These are phyloP conservation scores for Onthophagus taurus DNA, from an alignment of 1,140 invertebrate genomes.

Conservation along the genomic window DNA sequence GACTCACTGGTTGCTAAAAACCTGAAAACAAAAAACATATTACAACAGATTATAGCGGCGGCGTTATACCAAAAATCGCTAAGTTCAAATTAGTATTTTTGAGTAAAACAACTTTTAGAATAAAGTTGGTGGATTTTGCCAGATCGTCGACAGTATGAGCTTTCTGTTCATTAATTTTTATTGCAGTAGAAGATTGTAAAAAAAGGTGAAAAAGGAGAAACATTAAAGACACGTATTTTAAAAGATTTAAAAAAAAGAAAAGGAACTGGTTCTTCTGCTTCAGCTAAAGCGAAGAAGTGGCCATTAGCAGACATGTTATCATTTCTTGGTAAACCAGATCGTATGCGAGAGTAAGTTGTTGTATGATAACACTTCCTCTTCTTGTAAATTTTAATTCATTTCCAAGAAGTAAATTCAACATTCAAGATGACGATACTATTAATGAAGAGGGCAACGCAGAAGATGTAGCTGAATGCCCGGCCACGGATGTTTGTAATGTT, in stretches of 20 bases:
- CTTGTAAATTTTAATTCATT: too few relatives aligned
- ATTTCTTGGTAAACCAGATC: background rate
- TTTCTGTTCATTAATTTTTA: too few relatives aligned
- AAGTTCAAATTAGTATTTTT: too few relatives aligned
- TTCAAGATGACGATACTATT: background rate
- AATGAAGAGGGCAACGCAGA: background rate
- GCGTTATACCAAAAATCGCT: too few relatives aligned
- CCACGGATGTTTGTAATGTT: background rate
- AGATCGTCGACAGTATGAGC: too few relatives aligned
- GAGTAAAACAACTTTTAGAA: too few relatives aligned
- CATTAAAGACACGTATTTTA: background rate
- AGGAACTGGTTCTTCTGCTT: background rate
- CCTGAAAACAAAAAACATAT: conserved; percentile 17
- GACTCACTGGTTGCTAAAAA: conserved; percentile 19
- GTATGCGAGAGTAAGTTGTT: background rate
- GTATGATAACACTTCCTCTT: too few relatives aligned
- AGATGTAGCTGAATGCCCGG: too few relatives aligned
- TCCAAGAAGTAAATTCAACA: background rate
- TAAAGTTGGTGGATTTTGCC: too few relatives aligned
- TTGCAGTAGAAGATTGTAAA: background rate
- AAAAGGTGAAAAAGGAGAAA: background rate
- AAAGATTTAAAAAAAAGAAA: background rate
- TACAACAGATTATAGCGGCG: too few relatives aligned
- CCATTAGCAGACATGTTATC: background rate
- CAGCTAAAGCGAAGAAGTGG: background rate